A percentile compares a stretch with the other conserved stretches of the same genome.
These are phyloP conservation scores for Ctenodactylus gundi DNA, from an alignment of 2,113 vertebrate species.

Conservation along the genomic window DNA sequence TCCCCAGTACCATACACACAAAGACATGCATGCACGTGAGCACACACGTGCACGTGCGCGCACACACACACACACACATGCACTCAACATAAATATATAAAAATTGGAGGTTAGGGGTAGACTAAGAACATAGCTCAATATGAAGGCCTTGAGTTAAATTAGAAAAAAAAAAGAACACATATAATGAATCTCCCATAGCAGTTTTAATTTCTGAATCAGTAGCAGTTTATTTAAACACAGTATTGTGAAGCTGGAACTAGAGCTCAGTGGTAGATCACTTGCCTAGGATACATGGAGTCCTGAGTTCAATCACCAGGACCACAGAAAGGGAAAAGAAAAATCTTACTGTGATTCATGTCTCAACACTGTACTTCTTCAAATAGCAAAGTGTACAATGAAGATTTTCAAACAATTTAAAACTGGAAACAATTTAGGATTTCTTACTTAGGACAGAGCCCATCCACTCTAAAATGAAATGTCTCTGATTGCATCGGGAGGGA, in stretches of 20 bases:
- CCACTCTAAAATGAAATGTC: background rate
- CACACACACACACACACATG: no score
- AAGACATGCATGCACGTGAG: no score
- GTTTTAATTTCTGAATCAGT: conserved; percentile 37
- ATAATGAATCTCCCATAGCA: background rate
- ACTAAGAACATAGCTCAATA: background rate
- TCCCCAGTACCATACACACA: no score
- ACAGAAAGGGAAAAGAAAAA: background rate
- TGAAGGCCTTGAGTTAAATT: background rate
- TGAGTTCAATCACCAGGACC: background rate
- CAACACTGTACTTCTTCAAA: background rate
- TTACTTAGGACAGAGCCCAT: background rate
- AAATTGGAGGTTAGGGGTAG: background rate
- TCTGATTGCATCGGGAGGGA: background rate
- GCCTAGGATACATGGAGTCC: background rate
- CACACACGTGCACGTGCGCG: no score
- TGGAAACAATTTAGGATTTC: background rate
- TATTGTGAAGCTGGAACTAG: background rate
- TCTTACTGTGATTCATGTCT: background rate
- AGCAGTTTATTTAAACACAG: background rate
- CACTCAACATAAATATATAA: no score
- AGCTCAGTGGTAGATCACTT: background rate
- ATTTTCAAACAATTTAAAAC: background rate
- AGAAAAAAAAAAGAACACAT: background rate
- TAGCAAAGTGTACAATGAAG: background rate